Conservation (phyloP, 2,797 vertebrate genomes). For the Diplodus sargus region DNA sequence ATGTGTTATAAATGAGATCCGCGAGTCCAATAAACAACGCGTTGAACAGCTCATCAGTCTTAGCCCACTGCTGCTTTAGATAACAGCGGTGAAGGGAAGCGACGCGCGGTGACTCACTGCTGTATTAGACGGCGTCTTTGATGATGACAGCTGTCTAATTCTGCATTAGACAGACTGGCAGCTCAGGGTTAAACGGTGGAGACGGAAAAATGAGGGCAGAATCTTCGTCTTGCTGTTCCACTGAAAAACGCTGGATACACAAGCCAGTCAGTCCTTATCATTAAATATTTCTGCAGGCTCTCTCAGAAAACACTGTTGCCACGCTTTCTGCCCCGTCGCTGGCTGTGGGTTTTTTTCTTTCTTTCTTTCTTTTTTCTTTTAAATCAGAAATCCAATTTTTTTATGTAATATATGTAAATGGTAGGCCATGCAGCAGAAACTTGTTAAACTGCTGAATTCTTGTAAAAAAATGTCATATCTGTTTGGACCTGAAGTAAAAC, state of each 20-base stretch:
- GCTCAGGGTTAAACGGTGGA: conserved; percentile 27
- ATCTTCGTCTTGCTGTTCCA: background rate
- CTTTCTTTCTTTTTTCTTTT: background rate
- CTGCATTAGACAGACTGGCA: background rate
- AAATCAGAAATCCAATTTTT: conserved; percentile 51
- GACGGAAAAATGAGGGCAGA: conserved; percentile 35
- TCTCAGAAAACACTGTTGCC: background rate
- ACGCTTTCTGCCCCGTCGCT: background rate
- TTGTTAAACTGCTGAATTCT: conserved; percentile 14
- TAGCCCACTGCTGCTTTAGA: background rate
- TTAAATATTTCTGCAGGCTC: conserved; percentile 51
- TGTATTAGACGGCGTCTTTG: conserved; percentile 13
- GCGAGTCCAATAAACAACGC: background rate
- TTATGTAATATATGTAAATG: conserved; percentile 55
- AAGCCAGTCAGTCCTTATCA: conserved; percentile 34
- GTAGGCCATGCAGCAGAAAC: conserved; percentile 22
- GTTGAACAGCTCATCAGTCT: conserved; percentile 21
- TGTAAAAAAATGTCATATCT: conserved; percentile 46
- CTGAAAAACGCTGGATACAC: conserved; percentile 16
- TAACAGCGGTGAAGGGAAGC: background rate
- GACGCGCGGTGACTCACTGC: conserved; percentile 7
- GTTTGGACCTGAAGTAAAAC: conserved; percentile 27
- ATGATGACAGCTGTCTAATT: conserved; percentile 7
- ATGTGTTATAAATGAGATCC: background rate
- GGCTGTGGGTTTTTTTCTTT: conserved; percentile 12